These are phyloP conservation scores for Trinectes maculatus DNA, from an alignment of 2,113 vertebrate species.

Conservation along the genomic window DNA sequence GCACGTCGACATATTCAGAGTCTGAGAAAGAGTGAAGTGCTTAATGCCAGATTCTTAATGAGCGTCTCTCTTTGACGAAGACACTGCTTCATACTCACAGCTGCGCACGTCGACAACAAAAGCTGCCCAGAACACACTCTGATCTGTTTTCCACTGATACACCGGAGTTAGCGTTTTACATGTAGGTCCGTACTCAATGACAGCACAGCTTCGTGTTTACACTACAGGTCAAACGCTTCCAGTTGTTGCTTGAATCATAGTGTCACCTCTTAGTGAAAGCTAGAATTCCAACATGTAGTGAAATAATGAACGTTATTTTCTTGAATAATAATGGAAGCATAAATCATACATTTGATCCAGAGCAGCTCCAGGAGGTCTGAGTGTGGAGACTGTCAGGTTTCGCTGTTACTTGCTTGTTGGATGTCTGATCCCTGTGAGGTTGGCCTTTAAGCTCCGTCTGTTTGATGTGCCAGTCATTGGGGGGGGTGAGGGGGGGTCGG, in stretches of 20 bases:
- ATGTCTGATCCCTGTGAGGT: constrained; percentile 65
- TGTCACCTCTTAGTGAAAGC: too few relatives aligned
- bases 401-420: constrained; percentile 44
- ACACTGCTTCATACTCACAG: background rate
- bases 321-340: background rate
- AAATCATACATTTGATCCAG: background rate
- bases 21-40: background rate
- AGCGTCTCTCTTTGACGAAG: constrained; percentile 7
- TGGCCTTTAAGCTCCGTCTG: constrained; percentile 73
- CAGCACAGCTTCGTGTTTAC: background rate
- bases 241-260: background rate
- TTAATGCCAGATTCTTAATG: background rate
- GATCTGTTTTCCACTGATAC: background rate
- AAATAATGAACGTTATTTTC: too few relatives aligned
- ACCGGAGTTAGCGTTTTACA: background rate
- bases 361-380: too few relatives aligned
- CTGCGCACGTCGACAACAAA: constrained; percentile 6
- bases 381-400: too few relatives aligned
- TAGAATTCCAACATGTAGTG: too few relatives aligned
- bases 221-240: background rate
- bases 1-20: background rate
- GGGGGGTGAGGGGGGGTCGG: background rate
- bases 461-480: constrained; percentile 63
- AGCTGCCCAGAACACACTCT: constrained; percentile 3
- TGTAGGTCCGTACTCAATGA: background rate